phyloP scores from a whole-genome alignment of 2,797 vertebrate genomes.

The Rhinatrema bivittatum region DNA sequence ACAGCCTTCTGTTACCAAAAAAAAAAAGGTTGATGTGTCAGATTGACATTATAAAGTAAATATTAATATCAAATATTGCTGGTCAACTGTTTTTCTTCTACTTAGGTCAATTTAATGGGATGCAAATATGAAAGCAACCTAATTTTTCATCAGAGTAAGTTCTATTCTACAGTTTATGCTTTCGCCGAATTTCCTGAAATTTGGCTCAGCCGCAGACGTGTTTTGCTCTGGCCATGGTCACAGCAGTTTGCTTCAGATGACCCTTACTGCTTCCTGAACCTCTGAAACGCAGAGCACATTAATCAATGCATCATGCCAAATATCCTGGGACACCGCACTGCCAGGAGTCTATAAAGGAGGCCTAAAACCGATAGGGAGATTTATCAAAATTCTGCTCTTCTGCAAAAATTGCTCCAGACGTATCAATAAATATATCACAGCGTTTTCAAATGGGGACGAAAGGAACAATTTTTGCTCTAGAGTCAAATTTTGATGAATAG shows the following conservation, averaged over 20 bases:
- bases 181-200: conserved; percentile 64
- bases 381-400: no score
- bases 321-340: conserved; percentile 35
- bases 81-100: conserved; percentile 45
- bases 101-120: conserved; percentile 47
- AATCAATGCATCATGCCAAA: conserved; percentile 50
- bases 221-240: conserved; percentile 50
- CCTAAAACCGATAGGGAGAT: no score
- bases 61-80: conserved; percentile 41
- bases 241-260: conserved; percentile 45
- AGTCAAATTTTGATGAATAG: no score
- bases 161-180: conserved; percentile 50
- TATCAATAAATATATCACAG: no score
- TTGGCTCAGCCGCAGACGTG: conserved; percentile 59
- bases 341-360: no score
- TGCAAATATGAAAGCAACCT: conserved; percentile 53
- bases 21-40: no score
- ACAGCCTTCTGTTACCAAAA: no score
- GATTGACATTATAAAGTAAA: conserved; percentile 39
- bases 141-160: conserved; percentile 49
- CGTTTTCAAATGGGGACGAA: no score
- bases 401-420: no score
- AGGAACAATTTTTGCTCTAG: no score
- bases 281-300: conserved; percentile 55
- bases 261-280: conserved; percentile 58